Evolutionary conservation across 2,888 invertebrate species (phyloP).

Genomic region (Leptopilina myrica): DNA sequence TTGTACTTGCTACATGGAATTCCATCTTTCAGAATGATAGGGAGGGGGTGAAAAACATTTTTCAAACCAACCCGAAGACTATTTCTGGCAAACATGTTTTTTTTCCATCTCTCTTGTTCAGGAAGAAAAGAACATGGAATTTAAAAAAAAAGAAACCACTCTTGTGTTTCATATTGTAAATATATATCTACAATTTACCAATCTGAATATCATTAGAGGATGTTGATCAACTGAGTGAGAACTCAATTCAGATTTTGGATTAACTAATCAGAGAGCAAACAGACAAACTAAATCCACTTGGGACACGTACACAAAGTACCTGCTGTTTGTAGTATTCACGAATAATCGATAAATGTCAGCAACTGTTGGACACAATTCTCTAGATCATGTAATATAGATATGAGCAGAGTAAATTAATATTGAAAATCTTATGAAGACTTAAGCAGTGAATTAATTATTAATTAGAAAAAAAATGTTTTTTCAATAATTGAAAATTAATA

Average conservation of each 20-base stretch:
- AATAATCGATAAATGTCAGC: constrained; percentile 40
- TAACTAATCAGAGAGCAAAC: constrained; percentile 29
- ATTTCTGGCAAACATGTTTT: constrained; percentile 41
- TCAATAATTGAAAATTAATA: no score
- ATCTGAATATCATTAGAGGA: constrained; percentile 18
- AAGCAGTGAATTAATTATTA: no score
- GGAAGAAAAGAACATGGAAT: constrained; percentile 20
- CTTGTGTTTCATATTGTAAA: neutral
- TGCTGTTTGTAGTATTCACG: constrained; percentile 30
- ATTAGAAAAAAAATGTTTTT: no score
- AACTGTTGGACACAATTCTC: constrained; percentile 24
- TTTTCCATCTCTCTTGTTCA: constrained; percentile 7
- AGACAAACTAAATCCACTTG: constrained; percentile 20
- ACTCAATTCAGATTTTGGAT: constrained; percentile 37
- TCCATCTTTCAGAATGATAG: neutral
- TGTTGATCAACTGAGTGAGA: constrained; percentile 21
- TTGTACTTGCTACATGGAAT: constrained; percentile 12
- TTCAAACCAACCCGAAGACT: no score
- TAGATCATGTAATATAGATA: neutral
- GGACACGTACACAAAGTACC: constrained; percentile 28
- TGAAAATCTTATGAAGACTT: neutral
- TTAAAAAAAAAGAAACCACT: no score
- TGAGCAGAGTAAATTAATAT: neutral
- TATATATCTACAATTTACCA: neutral
- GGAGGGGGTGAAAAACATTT: no score